Percentiles rank a stretch among this genome's conserved stretches.
Conservation (phyloP, 1,140 invertebrate species). For the Lordiphosa mommai region DNA sequence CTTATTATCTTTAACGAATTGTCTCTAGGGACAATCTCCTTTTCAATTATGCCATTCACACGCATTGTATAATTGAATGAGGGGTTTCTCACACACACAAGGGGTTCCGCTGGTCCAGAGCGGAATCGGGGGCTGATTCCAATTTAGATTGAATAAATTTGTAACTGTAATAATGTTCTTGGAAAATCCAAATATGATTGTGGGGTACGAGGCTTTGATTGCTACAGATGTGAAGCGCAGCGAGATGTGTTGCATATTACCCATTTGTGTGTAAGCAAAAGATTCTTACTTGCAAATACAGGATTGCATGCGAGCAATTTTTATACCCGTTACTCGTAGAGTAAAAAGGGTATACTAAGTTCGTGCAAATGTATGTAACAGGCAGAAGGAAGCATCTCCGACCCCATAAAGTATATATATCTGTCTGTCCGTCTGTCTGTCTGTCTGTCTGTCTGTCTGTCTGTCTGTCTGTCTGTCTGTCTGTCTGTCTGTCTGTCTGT, state of each 20-base stretch:
- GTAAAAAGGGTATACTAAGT: too few relatives aligned
- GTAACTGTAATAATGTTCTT: constrained; percentile 11
- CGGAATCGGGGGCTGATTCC: background rate
- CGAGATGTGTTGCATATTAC: background rate
- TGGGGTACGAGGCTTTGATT: background rate
- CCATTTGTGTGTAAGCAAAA: background rate
- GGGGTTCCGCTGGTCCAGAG: background rate
- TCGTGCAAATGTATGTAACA: too few relatives aligned
- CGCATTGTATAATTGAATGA: constrained; percentile 72
- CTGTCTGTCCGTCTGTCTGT: too few relatives aligned
- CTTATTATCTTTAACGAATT: constrained; percentile 75
- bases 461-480: too few relatives aligned
- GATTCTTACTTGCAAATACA: too few relatives aligned
- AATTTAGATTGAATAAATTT: constrained; percentile 39
- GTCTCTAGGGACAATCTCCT: constrained; percentile 65
- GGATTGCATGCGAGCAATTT: too few relatives aligned
- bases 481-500: too few relatives aligned
- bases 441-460: too few relatives aligned
- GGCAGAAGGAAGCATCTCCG: too few relatives aligned
- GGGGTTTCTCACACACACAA: constrained; percentile 21
- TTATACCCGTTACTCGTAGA: too few relatives aligned
- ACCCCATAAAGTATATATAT: too few relatives aligned
- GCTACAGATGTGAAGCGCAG: constrained; percentile 3
- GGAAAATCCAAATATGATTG: background rate
- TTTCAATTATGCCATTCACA: constrained; percentile 73